Evolutionary conservation across 2,113 vertebrate genomes (phyloP), one percentile per base, ranked within the genome.

Genomic region (Oryzias melastigma): DNA sequence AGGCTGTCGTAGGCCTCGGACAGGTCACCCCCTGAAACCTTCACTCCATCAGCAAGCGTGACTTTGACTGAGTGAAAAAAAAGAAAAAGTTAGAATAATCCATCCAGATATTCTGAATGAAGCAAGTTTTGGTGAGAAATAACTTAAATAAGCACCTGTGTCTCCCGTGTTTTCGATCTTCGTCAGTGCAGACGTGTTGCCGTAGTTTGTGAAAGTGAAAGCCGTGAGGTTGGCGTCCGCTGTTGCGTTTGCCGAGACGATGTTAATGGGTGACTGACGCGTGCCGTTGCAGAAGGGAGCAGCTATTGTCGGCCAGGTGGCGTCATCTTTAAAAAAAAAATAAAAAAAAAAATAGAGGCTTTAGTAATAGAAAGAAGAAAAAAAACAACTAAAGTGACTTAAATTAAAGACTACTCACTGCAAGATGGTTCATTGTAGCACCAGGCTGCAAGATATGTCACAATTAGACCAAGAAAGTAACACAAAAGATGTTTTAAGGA

Each of bases 211-310:
- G 7, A 92, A 90, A 13, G 0, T 78, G 64, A 93, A 85, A 0
- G 14, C 7, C 0, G 16, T 81, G 49, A 93, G 81, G 0, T 22
- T 77, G 12, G 0, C 0, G 49, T 89, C 45, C 0, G 0, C 0
- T 8, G n/a, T 0, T 4, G 75, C 83, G 0, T 1, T 7, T 1
- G 14, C 0, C 0, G 85, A 55, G 4, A 56, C 16, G 1, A 93
- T 93, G 72, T 93, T 1, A 8, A 93, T 87, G 3, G 92, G 92
- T 1, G 92, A 93, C 68, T 93, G 91, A 0, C 60, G 62, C 2
- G 1, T 68, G n/a, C 89, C 85, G 0, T 56, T 88, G 69, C 92
- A 93, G 6, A 7, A 29, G 0, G 6, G 0, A 1, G 75, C 0
- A 4, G 7, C 1, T 29, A 81, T 35, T 0, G 0, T 3, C 0